Conservation (phyloP, 2,113 vertebrate genomes). For the Passer domesticus region DNA sequence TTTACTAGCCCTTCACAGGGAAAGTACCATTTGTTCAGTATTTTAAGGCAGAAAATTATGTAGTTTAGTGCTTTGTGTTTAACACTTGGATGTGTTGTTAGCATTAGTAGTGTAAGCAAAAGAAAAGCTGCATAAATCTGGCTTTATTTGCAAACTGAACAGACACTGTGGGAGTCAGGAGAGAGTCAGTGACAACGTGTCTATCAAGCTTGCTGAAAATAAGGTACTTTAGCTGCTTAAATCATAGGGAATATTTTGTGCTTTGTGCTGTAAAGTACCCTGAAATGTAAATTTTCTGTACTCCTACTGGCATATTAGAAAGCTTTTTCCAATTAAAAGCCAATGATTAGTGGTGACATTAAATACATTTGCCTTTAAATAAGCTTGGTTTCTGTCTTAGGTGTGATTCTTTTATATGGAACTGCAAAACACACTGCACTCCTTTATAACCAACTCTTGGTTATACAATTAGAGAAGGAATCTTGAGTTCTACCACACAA, state of each 20-base stretch:
- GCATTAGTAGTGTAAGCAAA: neutral
- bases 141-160: slow-evolving; percentile 61
- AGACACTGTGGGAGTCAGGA: slow-evolving; percentile 15
- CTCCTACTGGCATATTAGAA: slow-evolving; percentile 35
- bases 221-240: slow-evolving; percentile 47
- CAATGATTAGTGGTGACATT: slow-evolving; percentile 48
- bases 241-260: slow-evolving; percentile 20
- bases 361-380: slow-evolving; percentile 65
- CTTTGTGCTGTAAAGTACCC: slow-evolving; percentile 17
- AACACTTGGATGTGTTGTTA: neutral
- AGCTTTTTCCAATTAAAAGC: slow-evolving; percentile 64
- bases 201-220: slow-evolving; percentile 20
- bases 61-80: slow-evolving; percentile 43
- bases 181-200: neutral
- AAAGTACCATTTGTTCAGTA: slow-evolving; percentile 51
- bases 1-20: slow-evolving; percentile 62
- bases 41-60: slow-evolving; percentile 78
- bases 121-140: slow-evolving; percentile 28
- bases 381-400: slow-evolving; percentile 10
- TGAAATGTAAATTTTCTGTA: neutral
- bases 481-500: neutral
- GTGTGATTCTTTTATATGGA: neutral
- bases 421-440: neutral
- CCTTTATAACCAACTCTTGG: neutral
- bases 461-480: neutral